Base-by-base conservation (phyloP, 2,888 invertebrate species). In the Aphidoletes aphidimyza region DNA sequence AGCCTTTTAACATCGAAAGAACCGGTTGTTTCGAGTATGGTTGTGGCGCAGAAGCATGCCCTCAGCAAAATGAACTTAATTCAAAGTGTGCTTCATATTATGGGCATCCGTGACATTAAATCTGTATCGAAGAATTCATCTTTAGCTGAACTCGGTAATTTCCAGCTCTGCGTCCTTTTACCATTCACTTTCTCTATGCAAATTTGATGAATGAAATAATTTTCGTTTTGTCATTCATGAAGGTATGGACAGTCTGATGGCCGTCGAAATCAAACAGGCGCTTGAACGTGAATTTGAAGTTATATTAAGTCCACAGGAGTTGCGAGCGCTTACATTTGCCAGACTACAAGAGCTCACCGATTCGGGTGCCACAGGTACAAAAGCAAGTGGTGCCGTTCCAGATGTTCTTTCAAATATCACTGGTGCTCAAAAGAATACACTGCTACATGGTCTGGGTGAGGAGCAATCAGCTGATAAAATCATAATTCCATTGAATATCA, bases 221-320 rank as follows among this genome's bases (percentile, higher is more conserved):
- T n/a, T n/a, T n/a, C n/a, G n/a, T n/a, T n/a, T n/a, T n/a, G n/a
- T n/a, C n/a, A n/a, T n/a, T n/a, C n/a, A n/a, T n/a, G n/a, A 98
- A 86, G 98, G 98, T 47, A 95, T 99, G 94, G 98, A 99, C 90
- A 98, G 98, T 0, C 93, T 98, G 91, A 98, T 97, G 97, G 97
- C 96, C 0, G 96, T 98, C 0, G 98, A 99, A 90, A 97, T 99
- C 87, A 98, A 98, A 87, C 97, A 98, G 90, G 95, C 95, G 0
- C 89, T 98, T 0, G 97, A 98, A 89, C 91, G 97, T 87, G 96
- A 97, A 88, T 97, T 95, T 88, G 97, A 98, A 88, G 91, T 98
- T 84, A 94, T 94, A 88, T 91, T 98, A 3, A 94, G 96, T 0
- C 94, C 97, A 6, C 95, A 96, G 88, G 97, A 98, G 87, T 94